phyloP scores from a whole-genome alignment of 92 coral and sea anemone genomes.

The Porites evermanni region DNA sequence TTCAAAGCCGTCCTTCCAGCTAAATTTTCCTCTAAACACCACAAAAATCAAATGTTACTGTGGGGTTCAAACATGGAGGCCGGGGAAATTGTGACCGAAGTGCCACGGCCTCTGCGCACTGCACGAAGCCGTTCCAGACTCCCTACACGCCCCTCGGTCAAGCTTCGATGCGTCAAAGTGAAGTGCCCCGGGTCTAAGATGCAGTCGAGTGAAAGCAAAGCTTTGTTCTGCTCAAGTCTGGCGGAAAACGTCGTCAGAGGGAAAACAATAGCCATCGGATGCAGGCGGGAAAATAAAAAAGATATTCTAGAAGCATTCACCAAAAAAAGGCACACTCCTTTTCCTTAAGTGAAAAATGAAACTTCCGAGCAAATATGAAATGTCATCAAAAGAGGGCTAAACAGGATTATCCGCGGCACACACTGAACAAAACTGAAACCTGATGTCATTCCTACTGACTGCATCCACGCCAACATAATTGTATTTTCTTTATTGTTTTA shows the following conservation, averaged over 20 bases:
- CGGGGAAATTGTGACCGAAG: constrained; percentile 64
- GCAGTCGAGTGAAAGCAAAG: background rate
- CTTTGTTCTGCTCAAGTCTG: background rate
- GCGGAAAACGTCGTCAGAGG: constrained; percentile 8
- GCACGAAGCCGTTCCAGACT: constrained; percentile 86
- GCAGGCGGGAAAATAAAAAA: constrained; percentile 21
- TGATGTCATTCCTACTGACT: no score
- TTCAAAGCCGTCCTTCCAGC: constrained; percentile 71
- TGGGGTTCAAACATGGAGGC: constrained; percentile 91
- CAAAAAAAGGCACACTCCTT: background rate
- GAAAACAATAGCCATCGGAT: constrained; percentile 14
- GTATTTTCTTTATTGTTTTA: no score
- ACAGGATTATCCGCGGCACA: no score
- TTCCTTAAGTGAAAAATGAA: constrained; percentile 7
- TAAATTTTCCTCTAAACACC: constrained; percentile 76
- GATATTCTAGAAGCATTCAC: background rate
- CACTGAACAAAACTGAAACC: no score
- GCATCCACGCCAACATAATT: no score
- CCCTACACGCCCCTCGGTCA: constrained; percentile 94
- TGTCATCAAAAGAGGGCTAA: no score
- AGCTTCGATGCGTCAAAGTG: constrained; percentile 27
- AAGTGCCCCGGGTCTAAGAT: background rate
- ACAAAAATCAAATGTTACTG: constrained; percentile 90
- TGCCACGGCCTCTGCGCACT: constrained; percentile 82
- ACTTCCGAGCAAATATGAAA: background rate